Base-by-base conservation (phyloP, 37 sponge, comb jelly and placozoan genomes). In the Ephydatia muelleri region DNA sequence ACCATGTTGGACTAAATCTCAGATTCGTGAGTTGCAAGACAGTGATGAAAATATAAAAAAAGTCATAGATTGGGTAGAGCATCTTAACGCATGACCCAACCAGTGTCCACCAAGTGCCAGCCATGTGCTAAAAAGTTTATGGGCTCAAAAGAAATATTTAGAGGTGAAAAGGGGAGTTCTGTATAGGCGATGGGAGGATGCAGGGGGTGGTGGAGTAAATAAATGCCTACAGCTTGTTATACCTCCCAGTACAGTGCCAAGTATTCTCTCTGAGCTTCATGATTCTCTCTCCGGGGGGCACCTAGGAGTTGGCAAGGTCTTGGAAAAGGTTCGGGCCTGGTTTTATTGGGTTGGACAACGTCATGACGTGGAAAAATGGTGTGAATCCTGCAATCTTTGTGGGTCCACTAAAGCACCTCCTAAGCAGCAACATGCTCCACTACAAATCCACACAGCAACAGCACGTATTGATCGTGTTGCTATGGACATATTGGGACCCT, bases 21-120 rank as follows among this genome's bases (percentile, higher is more conserved):
- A n/a, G n/a, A n/a, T n/a, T n/a, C n/a, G n/a, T n/a, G n/a, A n/a
- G n/a, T n/a, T n/a, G n/a, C n/a, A n/a, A n/a, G n/a, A n/a, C n/a
- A n/a, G n/a, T n/a, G n/a, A n/a, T n/a, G n/a, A n/a, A n/a, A n/a
- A n/a, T n/a, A n/a, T n/a, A n/a, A n/a, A n/a, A n/a, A n/a, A n/a
- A n/a, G n/a, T n/a, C n/a, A n/a, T n/a, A n/a, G n/a, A n/a, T n/a
- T n/a, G n/a, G n/a, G 27, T 35, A 69, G 9, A 77, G 77, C 31
- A 11, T 75, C 25, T 35, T 47, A 26, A 38, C 34, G 76, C 36
- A n/a, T 5, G 31, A 22, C 21, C 23, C 68, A 29, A 66, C 68
- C 65, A 66, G 40, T 77, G 26, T 87, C 29, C 82, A 80, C 35
- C 82, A 87, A 29, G 34, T 87, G 13, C 33, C 80, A 29, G 35